phyloP scores from a whole-genome alignment of 2,888 invertebrate species.

The Leucophora obtusa region DNA sequence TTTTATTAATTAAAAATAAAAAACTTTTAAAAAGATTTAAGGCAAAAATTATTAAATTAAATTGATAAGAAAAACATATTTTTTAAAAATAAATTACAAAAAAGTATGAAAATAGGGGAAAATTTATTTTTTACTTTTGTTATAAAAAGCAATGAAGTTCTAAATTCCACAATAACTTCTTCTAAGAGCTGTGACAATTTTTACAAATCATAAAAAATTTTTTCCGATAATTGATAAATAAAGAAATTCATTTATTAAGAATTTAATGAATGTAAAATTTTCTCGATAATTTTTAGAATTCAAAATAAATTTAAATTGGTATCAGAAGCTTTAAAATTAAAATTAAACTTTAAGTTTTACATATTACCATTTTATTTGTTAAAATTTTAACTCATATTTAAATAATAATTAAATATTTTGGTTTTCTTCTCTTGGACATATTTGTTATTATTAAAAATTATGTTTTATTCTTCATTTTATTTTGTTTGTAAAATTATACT shows the following conservation, averaged over 20 bases:
- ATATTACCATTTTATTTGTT: background rate
- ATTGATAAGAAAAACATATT: background rate
- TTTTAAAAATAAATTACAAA: background rate
- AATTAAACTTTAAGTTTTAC: background rate
- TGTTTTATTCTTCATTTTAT: background rate
- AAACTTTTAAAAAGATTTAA: slow-evolving; percentile 53
- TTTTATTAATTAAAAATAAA: slow-evolving; percentile 14
- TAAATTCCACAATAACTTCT: too few relatives aligned
- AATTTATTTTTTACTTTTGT: background rate
- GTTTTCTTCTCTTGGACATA: slow-evolving; percentile 3
- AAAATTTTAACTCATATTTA: slow-evolving; percentile 14
- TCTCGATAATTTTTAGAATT: background rate
- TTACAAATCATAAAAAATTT: too few relatives aligned
- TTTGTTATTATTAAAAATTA: background rate
- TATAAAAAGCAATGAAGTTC: too few relatives aligned
- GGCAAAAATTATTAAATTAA: slow-evolving; percentile 37
- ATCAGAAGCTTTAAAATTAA: too few relatives aligned
- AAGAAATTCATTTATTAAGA: too few relatives aligned
- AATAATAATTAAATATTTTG: slow-evolving; percentile 10
- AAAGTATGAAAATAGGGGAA: background rate
- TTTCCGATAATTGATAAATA: too few relatives aligned
- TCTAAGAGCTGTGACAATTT: too few relatives aligned
- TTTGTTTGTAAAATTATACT: slow-evolving; percentile 15
- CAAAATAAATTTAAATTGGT: background rate
- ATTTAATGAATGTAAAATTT: too few relatives aligned